Percentiles rank a stretch among this genome's conserved stretches.
phyloP scores from a whole-genome alignment of 2,113 vertebrate species.

The Poicephalus meyeri region DNA sequence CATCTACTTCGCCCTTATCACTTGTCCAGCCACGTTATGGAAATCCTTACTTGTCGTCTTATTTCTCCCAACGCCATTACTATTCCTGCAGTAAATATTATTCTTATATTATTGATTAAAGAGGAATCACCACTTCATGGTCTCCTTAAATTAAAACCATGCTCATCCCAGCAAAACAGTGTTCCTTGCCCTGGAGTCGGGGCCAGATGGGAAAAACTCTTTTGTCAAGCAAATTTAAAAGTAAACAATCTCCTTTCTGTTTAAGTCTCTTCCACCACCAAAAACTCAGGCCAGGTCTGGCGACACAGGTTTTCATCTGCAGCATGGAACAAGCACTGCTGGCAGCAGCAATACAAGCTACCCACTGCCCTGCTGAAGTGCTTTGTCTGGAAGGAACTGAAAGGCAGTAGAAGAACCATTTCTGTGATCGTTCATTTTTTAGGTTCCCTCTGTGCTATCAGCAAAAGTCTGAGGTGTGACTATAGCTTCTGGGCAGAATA shows the following conservation, averaged over 20 bases:
- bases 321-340: not conserved
- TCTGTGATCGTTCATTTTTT: not conserved
- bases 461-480: not conserved
- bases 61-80: not conserved
- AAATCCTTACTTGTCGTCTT: not conserved
- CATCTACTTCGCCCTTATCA: not conserved
- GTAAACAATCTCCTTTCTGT: not conserved
- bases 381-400: not conserved
- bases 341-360: not conserved
- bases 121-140: not conserved
- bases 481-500: not conserved
- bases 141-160: not conserved
- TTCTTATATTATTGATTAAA: not conserved
- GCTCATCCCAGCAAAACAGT: not conserved
- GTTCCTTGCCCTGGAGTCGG: not conserved
- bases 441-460: not conserved
- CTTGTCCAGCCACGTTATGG: not conserved
- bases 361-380: not conserved
- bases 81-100: not conserved
- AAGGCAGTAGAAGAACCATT: not conserved
- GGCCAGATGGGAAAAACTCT: not conserved
- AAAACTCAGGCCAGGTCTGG: not conserved
- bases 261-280: not conserved
- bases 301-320: not conserved
- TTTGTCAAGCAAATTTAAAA: not conserved